Base-by-base conservation (phyloP, 2,113 vertebrate species). In the Lasiurus cinereus region DNA sequence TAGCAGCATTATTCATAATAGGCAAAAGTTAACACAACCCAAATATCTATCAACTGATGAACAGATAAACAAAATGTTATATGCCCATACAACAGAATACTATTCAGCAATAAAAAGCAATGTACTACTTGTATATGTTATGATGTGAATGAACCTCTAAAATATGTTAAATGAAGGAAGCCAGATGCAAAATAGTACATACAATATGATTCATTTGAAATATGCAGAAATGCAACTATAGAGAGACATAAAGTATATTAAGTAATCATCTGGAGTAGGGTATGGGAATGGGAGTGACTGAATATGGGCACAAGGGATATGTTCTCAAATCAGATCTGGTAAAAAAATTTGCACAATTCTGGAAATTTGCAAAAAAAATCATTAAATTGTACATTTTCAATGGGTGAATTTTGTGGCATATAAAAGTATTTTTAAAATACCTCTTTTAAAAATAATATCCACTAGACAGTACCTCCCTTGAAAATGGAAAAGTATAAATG, bases 251-350 rank as follows among this genome's bases (percentile, higher is more conserved):
- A 90, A 54, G 46, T 36, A 62, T 46, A 64, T 46, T n/a, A 80
- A 80, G 59, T 48, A n/a, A 50, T 39, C 62, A 83, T 29, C 77
- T 50, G 6, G 12, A 39, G 22, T 21, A 22, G 21, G 13, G 2
- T 56, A 3, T 80, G 22, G 67, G 12, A 79, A 56, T 14, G 8
- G 19, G 19, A 77, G 5, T 82, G 29, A 24, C 31, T 73, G 31
- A 66, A 66, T 56, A 52, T n/a, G 14, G 16, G 39, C 36, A 36
- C 6, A 79, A 24, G 9, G 31, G 19, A 82, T 21, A 66, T 48
- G 9, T 85, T 88, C 84, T 96, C 64, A 95, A 93, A 78, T 31
- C 56, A 12, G 43, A 93, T 39, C 46, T 46, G 12, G 64, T 36
- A 31, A 83, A n/a, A 39, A 43, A 7, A 93, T 10, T 4, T 76